A percentile compares a stretch with the other conserved stretches of the same genome.
These are phyloP conservation scores for Crotalus viridis DNA, from an alignment of 2,113 vertebrate species.

Conservation along the genomic window DNA sequence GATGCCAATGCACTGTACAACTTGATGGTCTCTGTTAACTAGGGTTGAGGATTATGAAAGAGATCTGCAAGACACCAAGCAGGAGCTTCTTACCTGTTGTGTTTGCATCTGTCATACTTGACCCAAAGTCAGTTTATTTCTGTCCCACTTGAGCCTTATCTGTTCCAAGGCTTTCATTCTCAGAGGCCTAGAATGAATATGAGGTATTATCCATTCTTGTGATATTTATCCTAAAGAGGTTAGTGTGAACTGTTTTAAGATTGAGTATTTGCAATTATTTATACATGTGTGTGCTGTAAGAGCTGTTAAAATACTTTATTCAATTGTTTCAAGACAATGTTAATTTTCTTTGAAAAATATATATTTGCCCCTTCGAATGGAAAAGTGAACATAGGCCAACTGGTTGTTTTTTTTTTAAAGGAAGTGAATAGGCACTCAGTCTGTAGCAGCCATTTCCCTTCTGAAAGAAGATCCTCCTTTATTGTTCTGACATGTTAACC, in stretches of 20 bases:
- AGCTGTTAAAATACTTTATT: neutral
- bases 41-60: neutral
- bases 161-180: neutral
- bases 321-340: neutral
- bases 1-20: neutral
- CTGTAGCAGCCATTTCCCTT: neutral
- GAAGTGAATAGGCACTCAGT: neutral
- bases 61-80: neutral
- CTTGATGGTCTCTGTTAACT: neutral
- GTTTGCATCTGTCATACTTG: neutral
- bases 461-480: neutral
- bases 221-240: neutral
- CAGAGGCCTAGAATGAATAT: neutral
- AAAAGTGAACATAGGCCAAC: neutral
- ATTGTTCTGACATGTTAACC: neutral
- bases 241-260: neutral
- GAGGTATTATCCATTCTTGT: neutral
- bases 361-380: neutral
- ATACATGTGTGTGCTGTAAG: neutral
- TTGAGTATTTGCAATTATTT: neutral
- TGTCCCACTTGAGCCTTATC: neutral
- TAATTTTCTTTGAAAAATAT: neutral
- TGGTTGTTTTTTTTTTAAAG: neutral
- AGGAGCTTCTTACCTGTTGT: neutral
- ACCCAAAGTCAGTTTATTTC: neutral